Conservation (phyloP, 2,888 invertebrate genomes). For the Panzeria rudis region DNA sequence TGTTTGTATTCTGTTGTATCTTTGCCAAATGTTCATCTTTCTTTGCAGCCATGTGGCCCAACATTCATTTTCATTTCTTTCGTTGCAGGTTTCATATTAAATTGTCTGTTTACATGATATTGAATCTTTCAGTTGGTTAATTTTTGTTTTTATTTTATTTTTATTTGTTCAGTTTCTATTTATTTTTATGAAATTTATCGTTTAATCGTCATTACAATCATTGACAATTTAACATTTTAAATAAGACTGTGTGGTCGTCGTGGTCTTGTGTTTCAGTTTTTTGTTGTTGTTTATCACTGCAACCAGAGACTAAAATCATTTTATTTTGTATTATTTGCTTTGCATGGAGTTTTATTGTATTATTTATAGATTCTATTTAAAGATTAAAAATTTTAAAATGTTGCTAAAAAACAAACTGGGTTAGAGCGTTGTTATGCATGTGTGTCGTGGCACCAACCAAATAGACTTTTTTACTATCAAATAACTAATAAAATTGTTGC, state of each 20-base stretch:
- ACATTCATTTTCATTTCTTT: constrained; percentile 13
- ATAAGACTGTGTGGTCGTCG: constrained; percentile 63
- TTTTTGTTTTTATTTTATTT: constrained; percentile 6
- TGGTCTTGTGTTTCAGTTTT: constrained; percentile 50
- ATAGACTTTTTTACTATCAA: constrained; percentile 3
- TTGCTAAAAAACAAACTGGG: constrained; percentile 47
- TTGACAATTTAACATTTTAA: constrained; percentile 71
- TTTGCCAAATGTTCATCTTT: constrained; percentile 38
- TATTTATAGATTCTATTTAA: constrained; percentile 64
- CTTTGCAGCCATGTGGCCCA: constrained; percentile 25
- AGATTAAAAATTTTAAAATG: constrained; percentile 59
- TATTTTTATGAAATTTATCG: constrained; percentile 69
- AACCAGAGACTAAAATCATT: constrained; percentile 54
- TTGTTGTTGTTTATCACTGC: constrained; percentile 4
- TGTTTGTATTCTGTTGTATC: constrained; percentile 27
- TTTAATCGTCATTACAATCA: constrained; percentile 71
- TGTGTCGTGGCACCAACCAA: background rate
- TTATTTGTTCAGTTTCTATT: constrained; percentile 48
- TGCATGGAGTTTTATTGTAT: constrained; percentile 55
- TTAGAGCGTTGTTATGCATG: constrained; percentile 8
- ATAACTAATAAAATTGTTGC: constrained; percentile 18
- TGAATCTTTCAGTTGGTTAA: constrained; percentile 43
- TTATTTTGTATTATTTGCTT: constrained; percentile 49
- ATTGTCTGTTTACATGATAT: constrained; percentile 32
- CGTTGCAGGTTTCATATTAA: constrained; percentile 35